These are phyloP conservation scores for Oryzias javanicus DNA, from an alignment of 2,113 vertebrate species.

Conservation along the genomic window DNA sequence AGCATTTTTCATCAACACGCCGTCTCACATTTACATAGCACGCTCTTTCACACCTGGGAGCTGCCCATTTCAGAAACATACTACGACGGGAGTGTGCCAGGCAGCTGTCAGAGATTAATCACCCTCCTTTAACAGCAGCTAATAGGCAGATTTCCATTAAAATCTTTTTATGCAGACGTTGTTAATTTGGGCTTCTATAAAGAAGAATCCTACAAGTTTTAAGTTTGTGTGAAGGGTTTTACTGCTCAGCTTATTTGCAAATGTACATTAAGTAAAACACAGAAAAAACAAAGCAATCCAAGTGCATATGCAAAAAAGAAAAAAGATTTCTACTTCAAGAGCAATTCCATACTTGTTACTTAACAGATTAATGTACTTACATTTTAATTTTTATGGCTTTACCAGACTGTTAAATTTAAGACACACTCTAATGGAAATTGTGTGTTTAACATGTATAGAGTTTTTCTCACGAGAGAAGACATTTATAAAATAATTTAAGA, in stretches of 20 bases:
- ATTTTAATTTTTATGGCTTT: too few relatives aligned
- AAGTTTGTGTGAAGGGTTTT: neutral
- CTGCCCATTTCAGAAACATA: conserved; percentile 5
- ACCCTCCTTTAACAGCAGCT: conserved; percentile 2
- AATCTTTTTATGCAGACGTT: neutral
- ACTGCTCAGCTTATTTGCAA: neutral
- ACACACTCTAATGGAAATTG: too few relatives aligned
- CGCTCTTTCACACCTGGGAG: conserved; percentile 30
- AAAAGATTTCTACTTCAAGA: too few relatives aligned
- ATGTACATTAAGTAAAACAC: too few relatives aligned
- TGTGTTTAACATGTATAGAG: too few relatives aligned
- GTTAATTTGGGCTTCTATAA: neutral
- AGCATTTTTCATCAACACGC: conserved; percentile 14
- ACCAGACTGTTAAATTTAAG: too few relatives aligned
- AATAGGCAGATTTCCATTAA: neutral
- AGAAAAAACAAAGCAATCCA: too few relatives aligned
- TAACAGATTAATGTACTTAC: too few relatives aligned
- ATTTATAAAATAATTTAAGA: too few relatives aligned
- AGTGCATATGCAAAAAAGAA: too few relatives aligned
- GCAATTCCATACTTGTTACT: too few relatives aligned
- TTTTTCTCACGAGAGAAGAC: too few relatives aligned
- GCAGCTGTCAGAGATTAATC: conserved; percentile 32
- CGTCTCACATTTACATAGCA: conserved; percentile 18
- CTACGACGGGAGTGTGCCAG: conserved; percentile 28
- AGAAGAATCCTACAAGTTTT: neutral